These are phyloP conservation scores for Marcusenius ussheri DNA, from an alignment of 2,113 vertebrate species.

Conservation along the genomic window DNA sequence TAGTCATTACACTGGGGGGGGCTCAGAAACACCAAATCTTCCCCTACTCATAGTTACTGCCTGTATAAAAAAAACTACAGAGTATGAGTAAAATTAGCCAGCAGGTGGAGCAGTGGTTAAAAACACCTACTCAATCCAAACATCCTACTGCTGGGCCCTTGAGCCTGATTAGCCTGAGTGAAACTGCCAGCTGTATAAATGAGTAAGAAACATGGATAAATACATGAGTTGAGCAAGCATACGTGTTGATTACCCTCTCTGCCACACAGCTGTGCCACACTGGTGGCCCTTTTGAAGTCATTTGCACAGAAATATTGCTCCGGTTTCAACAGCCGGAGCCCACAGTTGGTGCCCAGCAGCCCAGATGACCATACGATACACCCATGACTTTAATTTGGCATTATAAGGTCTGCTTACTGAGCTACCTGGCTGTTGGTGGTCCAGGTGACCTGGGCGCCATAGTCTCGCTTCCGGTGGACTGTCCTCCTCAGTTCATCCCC, in stretches of 20 bases:
- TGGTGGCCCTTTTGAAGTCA: background rate
- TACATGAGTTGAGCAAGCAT: background rate
- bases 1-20: too few relatives aligned
- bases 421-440: background rate
- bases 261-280: background rate
- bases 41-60: background rate
- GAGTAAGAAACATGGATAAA: background rate
- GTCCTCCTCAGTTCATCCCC: background rate
- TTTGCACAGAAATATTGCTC: background rate
- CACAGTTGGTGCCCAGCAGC: background rate
- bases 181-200: background rate
- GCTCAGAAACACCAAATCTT: background rate
- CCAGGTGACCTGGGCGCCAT: background rate
- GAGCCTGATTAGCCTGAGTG: background rate
- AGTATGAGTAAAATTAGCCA: background rate
- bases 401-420: background rate
- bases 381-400: background rate
- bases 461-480: background rate
- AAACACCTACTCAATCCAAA: background rate
- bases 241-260: background rate
- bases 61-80: background rate
- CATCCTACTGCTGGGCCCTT: background rate
- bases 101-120: background rate
- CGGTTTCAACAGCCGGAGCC: background rate
- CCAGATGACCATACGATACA: background rate